These are phyloP conservation scores for Drosophila parvula DNA, from an alignment of 1,140 invertebrate genomes.

Conservation along the genomic window DNA sequence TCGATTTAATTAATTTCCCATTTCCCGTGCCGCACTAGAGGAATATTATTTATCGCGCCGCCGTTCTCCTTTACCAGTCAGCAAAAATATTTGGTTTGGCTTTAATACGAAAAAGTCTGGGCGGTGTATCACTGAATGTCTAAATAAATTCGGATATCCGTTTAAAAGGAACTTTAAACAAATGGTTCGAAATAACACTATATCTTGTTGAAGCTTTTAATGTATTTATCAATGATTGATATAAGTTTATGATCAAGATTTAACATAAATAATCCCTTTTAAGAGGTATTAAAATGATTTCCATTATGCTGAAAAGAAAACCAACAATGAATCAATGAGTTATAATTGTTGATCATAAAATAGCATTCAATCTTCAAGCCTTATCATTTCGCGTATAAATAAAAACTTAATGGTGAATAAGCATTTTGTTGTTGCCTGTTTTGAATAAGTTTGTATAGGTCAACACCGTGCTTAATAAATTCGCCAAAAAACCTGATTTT, in stretches of 20 bases:
- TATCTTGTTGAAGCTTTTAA: constrained; percentile 1
- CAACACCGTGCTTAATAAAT: not conserved
- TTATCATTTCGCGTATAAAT: constrained; percentile 6
- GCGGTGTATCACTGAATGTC: not conserved
- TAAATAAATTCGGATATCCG: not conserved
- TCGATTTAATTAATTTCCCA: constrained; percentile 50
- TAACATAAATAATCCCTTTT: not conserved
- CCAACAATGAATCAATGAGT: not conserved
- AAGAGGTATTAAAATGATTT: not conserved
- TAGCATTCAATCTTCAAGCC: constrained; percentile 1
- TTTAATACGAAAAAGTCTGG: constrained; percentile 3
- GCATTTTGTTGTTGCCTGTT: not conserved
- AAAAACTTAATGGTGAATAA: constrained; percentile 8
- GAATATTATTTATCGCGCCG: constrained; percentile 28
- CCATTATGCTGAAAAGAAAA: not conserved
- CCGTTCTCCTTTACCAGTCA: not conserved
- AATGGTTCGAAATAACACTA: not conserved
- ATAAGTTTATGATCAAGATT: not conserved
- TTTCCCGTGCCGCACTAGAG: constrained; percentile 9
- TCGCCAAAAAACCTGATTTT: constrained; percentile 14
- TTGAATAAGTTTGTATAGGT: constrained; percentile 7
- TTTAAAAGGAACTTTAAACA: not conserved
- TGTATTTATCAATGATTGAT: not conserved
- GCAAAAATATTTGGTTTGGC: constrained; percentile 32
- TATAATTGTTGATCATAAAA: constrained; percentile 3